Percentiles rank a stretch among this genome's conserved stretches.
phyloP scores from a whole-genome alignment of 2,797 vertebrate genomes.

The Acrossocheilus wenchowensis region DNA sequence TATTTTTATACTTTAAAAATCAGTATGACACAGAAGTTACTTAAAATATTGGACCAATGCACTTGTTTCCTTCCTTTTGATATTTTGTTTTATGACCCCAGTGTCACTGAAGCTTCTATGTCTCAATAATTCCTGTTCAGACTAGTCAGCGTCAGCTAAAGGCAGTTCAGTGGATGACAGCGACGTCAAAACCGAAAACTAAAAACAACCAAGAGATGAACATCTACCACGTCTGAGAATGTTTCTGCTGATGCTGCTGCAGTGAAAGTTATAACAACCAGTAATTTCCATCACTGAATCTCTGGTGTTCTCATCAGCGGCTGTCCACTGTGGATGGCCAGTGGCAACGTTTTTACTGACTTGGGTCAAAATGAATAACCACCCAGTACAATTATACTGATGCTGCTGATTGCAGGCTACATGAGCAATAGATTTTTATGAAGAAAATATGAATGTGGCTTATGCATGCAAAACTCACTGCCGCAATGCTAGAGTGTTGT shows the following conservation, averaged over 20 bases:
- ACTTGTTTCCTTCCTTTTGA: not conserved
- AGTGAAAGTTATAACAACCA: conserved; percentile 29
- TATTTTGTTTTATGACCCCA: not conserved
- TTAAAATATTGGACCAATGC: not conserved
- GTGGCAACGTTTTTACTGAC: conserved; percentile 16
- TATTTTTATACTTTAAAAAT: not conserved
- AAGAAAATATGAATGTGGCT: not conserved
- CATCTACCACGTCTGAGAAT: not conserved
- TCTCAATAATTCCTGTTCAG: conserved; percentile 29
- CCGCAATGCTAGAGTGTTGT: not conserved
- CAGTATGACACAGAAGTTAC: not conserved
- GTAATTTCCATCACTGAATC: conserved; percentile 7
- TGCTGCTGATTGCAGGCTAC: conserved; percentile 28
- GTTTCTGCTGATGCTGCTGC: conserved; percentile 29
- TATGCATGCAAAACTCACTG: not conserved
- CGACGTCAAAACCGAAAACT: not conserved
- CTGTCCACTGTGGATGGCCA: conserved; percentile 11
- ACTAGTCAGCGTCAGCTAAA: conserved; percentile 22
- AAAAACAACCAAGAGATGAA: conserved; percentile 20
- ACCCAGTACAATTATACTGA: conserved; percentile 1
- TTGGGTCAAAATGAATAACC: conserved; percentile 18
- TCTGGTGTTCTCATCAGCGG: conserved; percentile 33
- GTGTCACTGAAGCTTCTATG: conserved; percentile 22
- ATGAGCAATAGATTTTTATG: not conserved
- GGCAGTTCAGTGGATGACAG: not conserved